Base-by-base conservation (phyloP, 2,888 invertebrate species). In the Philaethria dido region DNA sequence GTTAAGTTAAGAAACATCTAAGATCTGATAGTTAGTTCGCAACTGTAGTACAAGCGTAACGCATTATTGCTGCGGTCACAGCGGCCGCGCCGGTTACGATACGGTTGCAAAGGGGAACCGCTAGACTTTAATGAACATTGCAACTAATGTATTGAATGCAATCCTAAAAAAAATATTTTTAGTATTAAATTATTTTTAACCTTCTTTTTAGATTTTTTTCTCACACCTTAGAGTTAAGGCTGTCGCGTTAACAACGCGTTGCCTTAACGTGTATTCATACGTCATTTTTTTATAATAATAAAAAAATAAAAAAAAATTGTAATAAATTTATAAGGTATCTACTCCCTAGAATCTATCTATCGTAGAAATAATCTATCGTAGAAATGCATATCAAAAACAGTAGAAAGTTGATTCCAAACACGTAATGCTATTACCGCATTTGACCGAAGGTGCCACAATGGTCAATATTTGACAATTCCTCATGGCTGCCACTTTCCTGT, bases 351-450 rank as follows among this genome's bases (percentile, higher is more conserved):
- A n/a, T n/a, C n/a, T n/a, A n/a, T n/a, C n/a, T n/a, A n/a, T n/a
- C n/a, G n/a, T n/a, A n/a, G n/a, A n/a, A n/a, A n/a, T n/a, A n/a
- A n/a, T n/a, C n/a, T n/a, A n/a, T n/a, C n/a, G n/a, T n/a, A 25
- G 6, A 29, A 60, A 29, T 45, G 25, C 22, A 60, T 60, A 14
- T 14, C 20, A 39, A 48, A 39, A 64, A 64, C 39, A 64, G 48
- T 64, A 59, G 64, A 64, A 64, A 64, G 59, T 64, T 16, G 25
- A 64, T 64, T 59, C 64, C 6, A 8, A 39, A 20, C 64, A 59
- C 64, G 64, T 64, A 59, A 48, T 42, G 25, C 36, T 36, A 39
- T 29, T 64, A 36, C 36, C 36, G 39, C 39, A 50, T 50, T 42
- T 50, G 42, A 9, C 39, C 14, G 50, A 50, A 47, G 16, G 25